Base-by-base conservation (phyloP, 2,797 vertebrate species). In the Leucoraja ocellata region DNA sequence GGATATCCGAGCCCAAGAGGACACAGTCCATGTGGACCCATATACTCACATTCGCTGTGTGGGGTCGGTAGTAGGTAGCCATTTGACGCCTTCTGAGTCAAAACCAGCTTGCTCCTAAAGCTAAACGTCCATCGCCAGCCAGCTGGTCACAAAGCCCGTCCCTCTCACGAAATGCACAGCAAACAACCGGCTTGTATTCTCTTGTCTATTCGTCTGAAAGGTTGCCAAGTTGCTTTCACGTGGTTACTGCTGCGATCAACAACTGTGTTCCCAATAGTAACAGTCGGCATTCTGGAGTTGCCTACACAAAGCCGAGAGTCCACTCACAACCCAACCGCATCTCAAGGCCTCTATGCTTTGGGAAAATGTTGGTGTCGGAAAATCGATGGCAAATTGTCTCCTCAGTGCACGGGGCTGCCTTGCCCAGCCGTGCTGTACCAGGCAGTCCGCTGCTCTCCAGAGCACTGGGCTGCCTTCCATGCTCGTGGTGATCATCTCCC, bases 21-120 rank as follows among this genome's bases (percentile, higher is more conserved):
- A n/a, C 68, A 16, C 16, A 25, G 2, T 16, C 58, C 6, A 58
- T 18, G 8, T 3, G n/a, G 78, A 14, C 1, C 23, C 23, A 0
- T 23, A 10, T 94, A 94, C 94, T 96, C 94, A 94, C 94, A 1
- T 95, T 95, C 74, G 93, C 94, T 61, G 95, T 95, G 77, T 94
- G 94, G 0, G 94, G 93, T 93, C 95, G 94, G 93, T 95, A 96
- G 93, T 94, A 95, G 74, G 93, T 93, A 21, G 88, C 94, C 94
- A 94, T 93, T 93, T 94, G 65, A 21, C 93, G 54, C 94, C 93
- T 93, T 94, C 93, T 93, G 93, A 93, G 86, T 32, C 46, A 84
- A 78, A 94, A 94, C 94, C 93, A 94, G 94, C 94, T 94, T 93
- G 79, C 81, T 91, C 79, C n/a, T 36, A 93, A 93, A 76, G 18